Evolutionary conservation across 2,113 vertebrate genomes (phyloP), one percentile per base, ranked within the genome.

Genomic region (Pachyramphus minor): DNA sequence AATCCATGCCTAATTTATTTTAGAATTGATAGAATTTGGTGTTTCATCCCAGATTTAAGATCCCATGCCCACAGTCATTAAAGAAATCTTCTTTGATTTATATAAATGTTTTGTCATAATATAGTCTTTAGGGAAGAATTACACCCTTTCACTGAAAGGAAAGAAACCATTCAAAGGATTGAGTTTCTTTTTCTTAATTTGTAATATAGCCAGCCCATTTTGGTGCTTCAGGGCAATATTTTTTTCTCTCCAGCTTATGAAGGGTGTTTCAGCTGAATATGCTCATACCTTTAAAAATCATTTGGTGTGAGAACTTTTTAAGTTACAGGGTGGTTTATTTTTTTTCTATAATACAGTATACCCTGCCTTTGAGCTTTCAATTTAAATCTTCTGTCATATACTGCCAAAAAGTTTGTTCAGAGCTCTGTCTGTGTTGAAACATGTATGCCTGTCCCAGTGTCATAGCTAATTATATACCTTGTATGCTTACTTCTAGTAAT

Each of bases 401-500:
- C 95, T 98, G 98, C 98, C 98, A 98, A 97, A 96, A 98, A 94
- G 91, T 96, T 98, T 97, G 96, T 98, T 98, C 97, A 97, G 94
- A 98, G 81, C 72, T 91, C 69, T 35, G 91, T 98, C 96, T 98
- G 95, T 98, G 97, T 98, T 98, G 97, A 98, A 98, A 98, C 98
- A 97, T 97, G 97, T 89, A 97, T 97, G 97, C 98, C 97, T 98
- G 98, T 98, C 98, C 98, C 97, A 97, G 98, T 98, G 98, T 98
- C 98, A 98, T 98, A 98, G 98, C 98, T 99, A 99, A 99, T 99
- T 99, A 99, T 98, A 98, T 98, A 98, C 97, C 96, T 97, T 97
- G 95, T 98, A 97, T 98, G 97, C 98, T 97, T 97, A 88, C 98
- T 98, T 98, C 97, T 97, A 98, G 98, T 98, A 98, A 98, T 98